Evolutionary conservation across 2,113 vertebrate genomes (phyloP).

Genomic region (Taurulus bubalis): DNA sequence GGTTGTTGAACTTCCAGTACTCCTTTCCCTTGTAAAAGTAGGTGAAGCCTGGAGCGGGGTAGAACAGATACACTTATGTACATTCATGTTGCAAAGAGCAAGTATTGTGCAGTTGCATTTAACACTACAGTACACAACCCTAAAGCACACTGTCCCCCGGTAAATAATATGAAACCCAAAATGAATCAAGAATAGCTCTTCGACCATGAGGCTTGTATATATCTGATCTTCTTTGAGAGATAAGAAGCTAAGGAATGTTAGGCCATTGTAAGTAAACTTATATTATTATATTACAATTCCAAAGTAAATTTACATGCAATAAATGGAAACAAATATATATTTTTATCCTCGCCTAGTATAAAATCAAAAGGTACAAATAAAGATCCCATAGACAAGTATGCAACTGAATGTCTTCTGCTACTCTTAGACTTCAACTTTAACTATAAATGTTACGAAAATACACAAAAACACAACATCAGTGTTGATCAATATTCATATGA

Average conservation of each 20-base stretch:
- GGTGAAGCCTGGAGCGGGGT: slow-evolving; percentile 88
- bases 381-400: not conserved
- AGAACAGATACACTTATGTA: not conserved
- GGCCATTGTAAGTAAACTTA: no score
- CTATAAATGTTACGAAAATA: not conserved
- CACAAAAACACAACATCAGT: not conserved
- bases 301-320: not conserved
- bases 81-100: not conserved
- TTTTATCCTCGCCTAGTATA: not conserved
- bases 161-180: not conserved
- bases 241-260: no score
- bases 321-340: no score
- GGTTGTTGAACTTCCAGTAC: slow-evolving; percentile 99
- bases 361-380: not conserved
- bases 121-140: not conserved
- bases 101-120: not conserved
- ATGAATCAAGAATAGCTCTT: not conserved
- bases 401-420: not conserved
- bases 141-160: not conserved
- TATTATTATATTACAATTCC: not conserved
- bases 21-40: slow-evolving; percentile 99
- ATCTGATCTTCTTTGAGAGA: not conserved
- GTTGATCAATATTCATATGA: not conserved
- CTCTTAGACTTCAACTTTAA: not conserved
- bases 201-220: not conserved